Evolutionary conservation across 2,888 invertebrate species (phyloP).

Genomic region (Taphrorychus bicolor): DNA sequence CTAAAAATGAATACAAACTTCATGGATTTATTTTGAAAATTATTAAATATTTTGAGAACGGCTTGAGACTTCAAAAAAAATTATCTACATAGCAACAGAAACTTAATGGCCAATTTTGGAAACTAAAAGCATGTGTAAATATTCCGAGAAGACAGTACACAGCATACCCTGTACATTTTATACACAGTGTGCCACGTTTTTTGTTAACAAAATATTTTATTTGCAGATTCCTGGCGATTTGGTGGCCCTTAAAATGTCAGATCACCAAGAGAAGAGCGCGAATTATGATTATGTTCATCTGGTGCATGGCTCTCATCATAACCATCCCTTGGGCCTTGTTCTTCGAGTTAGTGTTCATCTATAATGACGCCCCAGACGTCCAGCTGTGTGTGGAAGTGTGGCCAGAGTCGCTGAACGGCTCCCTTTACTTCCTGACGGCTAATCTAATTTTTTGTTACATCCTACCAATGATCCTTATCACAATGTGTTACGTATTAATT

Average conservation of each 20-base stretch:
- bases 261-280: constrained; percentile 89
- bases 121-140: too few relatives aligned
- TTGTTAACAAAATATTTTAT: too few relatives aligned
- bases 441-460: constrained; percentile 91
- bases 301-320: constrained; percentile 84
- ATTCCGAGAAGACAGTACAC: too few relatives aligned
- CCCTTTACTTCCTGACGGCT: constrained; percentile 86
- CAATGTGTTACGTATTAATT: constrained; percentile 90
- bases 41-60: too few relatives aligned
- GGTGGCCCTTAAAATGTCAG: constrained; percentile 92
- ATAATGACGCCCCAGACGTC: constrained; percentile 77
- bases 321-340: constrained; percentile 92
- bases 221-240: constrained; percentile 93
- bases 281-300: constrained; percentile 87
- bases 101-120: too few relatives aligned
- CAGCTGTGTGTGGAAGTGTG: constrained; percentile 83
- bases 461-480: constrained; percentile 88
- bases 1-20: too few relatives aligned
- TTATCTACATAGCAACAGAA: too few relatives aligned
- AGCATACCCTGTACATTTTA: too few relatives aligned
- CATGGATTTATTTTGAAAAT: too few relatives aligned
- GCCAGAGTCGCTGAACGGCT: constrained; percentile 83
- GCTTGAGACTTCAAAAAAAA: too few relatives aligned
- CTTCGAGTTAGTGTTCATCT: constrained; percentile 81
- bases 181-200: too few relatives aligned